These are phyloP conservation scores for Bombus fervidus DNA, from an alignment of 1,140 invertebrate genomes.

Conservation along the genomic window DNA sequence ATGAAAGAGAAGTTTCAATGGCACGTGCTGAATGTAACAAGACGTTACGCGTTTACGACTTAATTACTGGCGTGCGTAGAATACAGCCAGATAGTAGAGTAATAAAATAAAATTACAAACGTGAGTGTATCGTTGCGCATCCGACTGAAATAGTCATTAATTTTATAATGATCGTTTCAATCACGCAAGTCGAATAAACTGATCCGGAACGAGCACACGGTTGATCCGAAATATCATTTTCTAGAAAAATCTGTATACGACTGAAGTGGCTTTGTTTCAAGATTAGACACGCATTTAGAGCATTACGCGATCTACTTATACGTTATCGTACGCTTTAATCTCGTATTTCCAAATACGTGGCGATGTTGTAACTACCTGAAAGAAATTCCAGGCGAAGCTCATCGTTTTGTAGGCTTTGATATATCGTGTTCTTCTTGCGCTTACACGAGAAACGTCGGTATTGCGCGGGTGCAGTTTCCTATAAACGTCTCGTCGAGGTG, in stretches of 20 bases:
- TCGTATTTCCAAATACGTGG: not conserved
- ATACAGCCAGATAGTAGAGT: not conserved
- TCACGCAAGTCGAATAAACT: not conserved
- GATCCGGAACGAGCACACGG: not conserved
- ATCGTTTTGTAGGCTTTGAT: not conserved
- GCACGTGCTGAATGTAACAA: not conserved
- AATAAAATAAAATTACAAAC: conserved; percentile 1
- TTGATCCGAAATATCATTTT: not conserved
- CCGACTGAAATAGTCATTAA: no score
- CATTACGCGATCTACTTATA: no score
- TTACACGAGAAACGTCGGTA: not conserved
- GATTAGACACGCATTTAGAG: no score
- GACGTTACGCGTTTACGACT: conserved; percentile 16
- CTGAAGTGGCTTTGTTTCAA: no score
- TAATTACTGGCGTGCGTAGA: not conserved
- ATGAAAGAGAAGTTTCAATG: not conserved
- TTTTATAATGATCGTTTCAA: not conserved
- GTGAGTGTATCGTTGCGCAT: not conserved
- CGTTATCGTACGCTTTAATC: not conserved
- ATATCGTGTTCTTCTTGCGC: not conserved
- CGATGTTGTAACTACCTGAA: not conserved
- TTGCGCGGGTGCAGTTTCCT: not conserved
- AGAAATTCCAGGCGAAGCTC: not conserved
- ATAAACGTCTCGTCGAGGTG: conserved; percentile 18
- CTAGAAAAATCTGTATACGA: no score